Evolutionary conservation across 1,140 invertebrate species (phyloP).

Genomic region (Sminthurides bifidus): DNA sequence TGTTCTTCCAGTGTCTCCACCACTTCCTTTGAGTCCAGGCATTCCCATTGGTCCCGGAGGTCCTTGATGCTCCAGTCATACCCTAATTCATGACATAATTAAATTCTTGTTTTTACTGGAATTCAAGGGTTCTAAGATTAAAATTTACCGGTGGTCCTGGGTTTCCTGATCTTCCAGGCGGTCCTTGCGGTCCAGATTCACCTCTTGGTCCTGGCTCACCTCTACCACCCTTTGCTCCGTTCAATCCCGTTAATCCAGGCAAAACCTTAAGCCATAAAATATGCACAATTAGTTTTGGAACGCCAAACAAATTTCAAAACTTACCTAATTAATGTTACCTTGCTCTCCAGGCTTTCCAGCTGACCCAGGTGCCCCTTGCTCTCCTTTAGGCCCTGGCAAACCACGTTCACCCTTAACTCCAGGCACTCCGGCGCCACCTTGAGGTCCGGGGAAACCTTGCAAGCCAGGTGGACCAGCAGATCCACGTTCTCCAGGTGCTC

Average conservation of each 20-base stretch:
- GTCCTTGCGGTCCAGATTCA: slow-evolving; percentile 57
- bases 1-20: slow-evolving; percentile 56
- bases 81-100: slow-evolving; percentile 39
- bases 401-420: slow-evolving; percentile 63
- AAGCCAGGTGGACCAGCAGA: slow-evolving; percentile 45
- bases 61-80: slow-evolving; percentile 38
- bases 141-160: slow-evolving; percentile 48
- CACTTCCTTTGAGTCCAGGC: slow-evolving; percentile 57
- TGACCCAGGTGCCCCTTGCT: slow-evolving; percentile 55
- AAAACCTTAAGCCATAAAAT: no score
- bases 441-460: slow-evolving; percentile 34
- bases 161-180: slow-evolving; percentile 58
- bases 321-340: slow-evolving; percentile 14
- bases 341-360: slow-evolving; percentile 41
- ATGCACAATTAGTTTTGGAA: no score
- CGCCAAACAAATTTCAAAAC: no score
- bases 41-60: slow-evolving; percentile 51
- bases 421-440: slow-evolving; percentile 48
- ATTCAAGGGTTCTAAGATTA: background rate
- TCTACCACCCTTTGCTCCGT: slow-evolving; percentile 58
- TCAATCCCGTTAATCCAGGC: slow-evolving; percentile 47
- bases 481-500: slow-evolving; percentile 55
- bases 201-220: slow-evolving; percentile 63
- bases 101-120: background rate
- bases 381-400: slow-evolving; percentile 52